A percentile compares a stretch with the other conserved stretches of the same genome.
Evolutionary conservation across 2,888 invertebrate genomes (phyloP).

Genomic region (Trachelus iudaicus): DNA sequence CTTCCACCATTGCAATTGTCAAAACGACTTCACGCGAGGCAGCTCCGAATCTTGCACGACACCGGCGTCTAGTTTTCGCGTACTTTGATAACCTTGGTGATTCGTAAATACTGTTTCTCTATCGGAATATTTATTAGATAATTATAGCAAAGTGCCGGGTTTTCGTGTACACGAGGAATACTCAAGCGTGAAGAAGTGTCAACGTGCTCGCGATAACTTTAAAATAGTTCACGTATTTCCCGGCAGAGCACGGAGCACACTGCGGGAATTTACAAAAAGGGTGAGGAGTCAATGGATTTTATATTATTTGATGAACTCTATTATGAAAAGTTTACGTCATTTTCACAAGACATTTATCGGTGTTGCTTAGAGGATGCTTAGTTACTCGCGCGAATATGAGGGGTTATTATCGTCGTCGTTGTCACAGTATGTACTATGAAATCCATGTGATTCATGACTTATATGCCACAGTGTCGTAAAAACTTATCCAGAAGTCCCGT

Average conservation of each 20-base stretch:
- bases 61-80: not conserved
- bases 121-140: not conserved
- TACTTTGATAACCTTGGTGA: not conserved
- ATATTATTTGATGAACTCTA: not conserved
- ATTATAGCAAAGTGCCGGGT: not conserved
- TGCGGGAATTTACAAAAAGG: slow-evolving; percentile 19
- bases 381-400: not conserved
- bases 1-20: not conserved
- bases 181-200: not conserved
- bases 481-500: not conserved
- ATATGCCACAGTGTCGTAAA: not conserved
- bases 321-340: not conserved
- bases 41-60: not conserved
- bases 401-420: not conserved
- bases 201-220: not conserved
- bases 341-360: not conserved
- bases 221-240: slow-evolving; percentile 8
- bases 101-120: not conserved
- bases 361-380: not conserved
- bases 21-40: not conserved
- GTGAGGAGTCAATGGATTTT: not conserved
- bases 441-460: not conserved
- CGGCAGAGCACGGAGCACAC: slow-evolving; percentile 7
- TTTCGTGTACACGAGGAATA: not conserved
- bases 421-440: not conserved